Conservation (phyloP, 2,797 vertebrate species). For the Hipposideros larvatus region DNA sequence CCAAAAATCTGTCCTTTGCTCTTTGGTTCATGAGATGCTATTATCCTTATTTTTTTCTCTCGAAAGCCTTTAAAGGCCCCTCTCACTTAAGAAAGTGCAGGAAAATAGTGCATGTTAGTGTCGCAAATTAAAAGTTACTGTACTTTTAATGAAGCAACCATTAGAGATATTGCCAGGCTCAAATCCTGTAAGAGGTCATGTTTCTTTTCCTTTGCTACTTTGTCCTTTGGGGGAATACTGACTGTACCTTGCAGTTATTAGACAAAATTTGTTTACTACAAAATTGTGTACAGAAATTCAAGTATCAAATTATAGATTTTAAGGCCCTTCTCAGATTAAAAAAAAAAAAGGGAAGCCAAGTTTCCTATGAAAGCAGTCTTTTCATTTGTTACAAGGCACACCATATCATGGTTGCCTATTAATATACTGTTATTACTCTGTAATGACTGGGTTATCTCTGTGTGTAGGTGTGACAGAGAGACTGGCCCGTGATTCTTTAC, state of each 20-base stretch:
- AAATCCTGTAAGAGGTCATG: background rate
- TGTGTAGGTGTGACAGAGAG: slow-evolving; percentile 55
- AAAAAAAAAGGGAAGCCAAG: slow-evolving; percentile 17
- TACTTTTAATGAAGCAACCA: background rate
- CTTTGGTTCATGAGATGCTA: slow-evolving; percentile 16
- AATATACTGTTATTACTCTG: background rate
- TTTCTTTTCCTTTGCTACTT: slow-evolving; percentile 48
- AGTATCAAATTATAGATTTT: background rate
- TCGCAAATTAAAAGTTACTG: slow-evolving; percentile 12
- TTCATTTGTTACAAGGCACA: slow-evolving; percentile 10
- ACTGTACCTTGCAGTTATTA: slow-evolving; percentile 11
- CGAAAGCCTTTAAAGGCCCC: background rate
- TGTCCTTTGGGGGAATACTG: background rate
- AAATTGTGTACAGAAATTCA: slow-evolving; percentile 62
- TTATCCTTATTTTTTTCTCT: background rate
- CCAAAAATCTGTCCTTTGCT: slow-evolving; percentile 8
- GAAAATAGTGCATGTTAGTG: background rate
- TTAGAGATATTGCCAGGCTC: background rate
- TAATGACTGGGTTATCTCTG: slow-evolving; percentile 58
- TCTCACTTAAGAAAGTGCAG: slow-evolving; percentile 22
- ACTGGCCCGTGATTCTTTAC: slow-evolving; percentile 48
- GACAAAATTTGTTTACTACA: slow-evolving; percentile 11
- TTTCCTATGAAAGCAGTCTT: background rate
- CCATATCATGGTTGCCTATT: slow-evolving; percentile 1
- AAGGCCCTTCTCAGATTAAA: background rate